Conservation (phyloP, 1,140 invertebrate genomes). For the Pygmarrhopalites habei region DNA sequence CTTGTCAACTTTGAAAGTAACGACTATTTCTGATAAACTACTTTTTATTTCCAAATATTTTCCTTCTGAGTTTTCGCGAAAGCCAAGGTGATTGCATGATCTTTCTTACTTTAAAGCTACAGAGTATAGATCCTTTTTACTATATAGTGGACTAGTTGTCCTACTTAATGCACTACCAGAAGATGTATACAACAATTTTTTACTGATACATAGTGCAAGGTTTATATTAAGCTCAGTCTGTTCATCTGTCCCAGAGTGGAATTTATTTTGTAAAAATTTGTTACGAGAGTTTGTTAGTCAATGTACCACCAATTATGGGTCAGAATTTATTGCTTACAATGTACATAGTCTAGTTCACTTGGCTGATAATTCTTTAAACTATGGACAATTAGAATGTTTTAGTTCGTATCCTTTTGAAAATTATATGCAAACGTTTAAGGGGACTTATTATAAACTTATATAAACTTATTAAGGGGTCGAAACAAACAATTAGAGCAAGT, state of each 20-base stretch:
- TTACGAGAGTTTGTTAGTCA: constrained; percentile 16
- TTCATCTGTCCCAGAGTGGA: neutral
- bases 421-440: too few species aligned
- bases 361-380: constrained; percentile 41
- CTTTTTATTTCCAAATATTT: constrained; percentile 22
- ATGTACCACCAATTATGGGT: neutral
- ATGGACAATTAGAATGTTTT: constrained; percentile 41
- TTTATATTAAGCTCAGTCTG: constrained; percentile 21
- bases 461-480: too few species aligned
- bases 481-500: too few species aligned
- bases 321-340: constrained; percentile 17
- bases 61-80: constrained; percentile 45
- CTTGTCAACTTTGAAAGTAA: neutral
- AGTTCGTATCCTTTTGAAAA: constrained; percentile 44
- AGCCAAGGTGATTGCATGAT: constrained; percentile 43
- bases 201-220: constrained; percentile 41
- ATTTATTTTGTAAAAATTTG: constrained; percentile 1
- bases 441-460: too few species aligned
- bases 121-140: too few species aligned
- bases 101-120: constrained; percentile 46
- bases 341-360: constrained; percentile 39
- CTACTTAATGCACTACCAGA: constrained; percentile 41
- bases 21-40: constrained; percentile 17
- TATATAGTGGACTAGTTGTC: constrained; percentile 46
- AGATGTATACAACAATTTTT: constrained; percentile 44